Percentiles rank a stretch among this genome's conserved stretches.
phyloP scores from a whole-genome alignment of 1,140 invertebrate genomes.

The Thrips palmi region DNA sequence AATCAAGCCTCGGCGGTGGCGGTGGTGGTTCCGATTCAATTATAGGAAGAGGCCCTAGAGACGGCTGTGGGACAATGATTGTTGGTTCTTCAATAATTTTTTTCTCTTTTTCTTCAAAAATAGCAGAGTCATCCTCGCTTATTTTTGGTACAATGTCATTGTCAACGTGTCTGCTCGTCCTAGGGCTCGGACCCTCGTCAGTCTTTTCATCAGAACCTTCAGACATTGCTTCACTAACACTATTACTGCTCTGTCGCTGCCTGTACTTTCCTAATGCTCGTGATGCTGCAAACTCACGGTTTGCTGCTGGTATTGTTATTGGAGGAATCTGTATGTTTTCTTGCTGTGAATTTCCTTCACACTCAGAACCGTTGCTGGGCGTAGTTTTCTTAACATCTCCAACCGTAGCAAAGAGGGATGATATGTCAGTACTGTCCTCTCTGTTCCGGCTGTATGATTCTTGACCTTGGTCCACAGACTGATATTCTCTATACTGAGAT shows the following conservation, averaged over 20 bases:
- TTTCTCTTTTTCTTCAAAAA: slow-evolving; percentile 11
- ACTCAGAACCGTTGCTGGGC: slow-evolving; percentile 28
- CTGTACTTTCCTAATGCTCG: slow-evolving; percentile 64
- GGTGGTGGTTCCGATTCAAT: too few species aligned
- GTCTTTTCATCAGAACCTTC: slow-evolving; percentile 14
- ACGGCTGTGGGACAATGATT: slow-evolving; percentile 12
- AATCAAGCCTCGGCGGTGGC: too few species aligned
- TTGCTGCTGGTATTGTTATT: slow-evolving; percentile 36
- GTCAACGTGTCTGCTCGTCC: too few species aligned
- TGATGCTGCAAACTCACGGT: slow-evolving; percentile 68
- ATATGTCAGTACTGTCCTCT: slow-evolving; percentile 35
- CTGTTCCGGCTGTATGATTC: too few species aligned
- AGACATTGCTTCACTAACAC: slow-evolving; percentile 14
- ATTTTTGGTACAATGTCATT: too few species aligned
- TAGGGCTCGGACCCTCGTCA: slow-evolving; percentile 4
- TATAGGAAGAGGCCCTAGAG: too few species aligned
- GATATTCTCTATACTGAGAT: too few species aligned
- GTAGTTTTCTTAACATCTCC: slow-evolving; percentile 46
- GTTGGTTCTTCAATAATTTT: background rate
- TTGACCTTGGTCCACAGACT: too few species aligned
- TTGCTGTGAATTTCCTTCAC: slow-evolving; percentile 14
- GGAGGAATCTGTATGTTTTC: slow-evolving; percentile 24
- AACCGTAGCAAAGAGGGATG: slow-evolving; percentile 47
- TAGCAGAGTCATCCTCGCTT: too few species aligned
- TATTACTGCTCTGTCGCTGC: slow-evolving; percentile 34